Conservation (phyloP, 2,797 vertebrate genomes). For the Chrosomus eos region DNA sequence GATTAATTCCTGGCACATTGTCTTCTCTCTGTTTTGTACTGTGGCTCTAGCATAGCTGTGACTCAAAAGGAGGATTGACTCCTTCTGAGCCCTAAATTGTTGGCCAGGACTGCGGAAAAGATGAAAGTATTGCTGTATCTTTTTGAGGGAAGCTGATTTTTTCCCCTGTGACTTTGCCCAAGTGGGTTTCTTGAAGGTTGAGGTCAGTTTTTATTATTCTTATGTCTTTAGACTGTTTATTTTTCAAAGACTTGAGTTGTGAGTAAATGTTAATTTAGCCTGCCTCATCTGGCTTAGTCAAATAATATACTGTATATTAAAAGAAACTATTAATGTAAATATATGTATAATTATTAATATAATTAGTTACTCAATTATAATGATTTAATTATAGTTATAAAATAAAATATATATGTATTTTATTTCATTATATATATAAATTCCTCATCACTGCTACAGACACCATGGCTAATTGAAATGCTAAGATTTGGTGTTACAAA, state of each 20-base stretch:
- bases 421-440: background rate
- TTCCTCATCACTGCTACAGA: background rate
- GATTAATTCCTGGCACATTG: conserved; percentile 26
- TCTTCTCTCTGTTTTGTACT: conserved; percentile 8
- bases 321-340: too few species aligned
- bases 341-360: background rate
- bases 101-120: background rate
- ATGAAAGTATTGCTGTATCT: background rate
- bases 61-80: conserved; percentile 6
- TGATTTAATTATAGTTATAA: background rate
- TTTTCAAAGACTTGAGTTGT: conserved; percentile 6
- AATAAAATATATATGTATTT: background rate
- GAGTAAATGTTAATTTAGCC: background rate
- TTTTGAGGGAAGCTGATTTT: background rate
- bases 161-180: background rate
- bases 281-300: background rate
- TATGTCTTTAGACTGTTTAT: background rate
- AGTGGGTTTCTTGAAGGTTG: conserved; percentile 1
- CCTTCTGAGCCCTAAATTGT: background rate
- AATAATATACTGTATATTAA: background rate
- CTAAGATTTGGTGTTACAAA: conserved; percentile 27
- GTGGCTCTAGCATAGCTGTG: background rate
- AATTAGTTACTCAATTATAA: background rate
- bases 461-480: conserved; percentile 7
- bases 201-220: conserved; percentile 4